Percentiles rank a stretch among this genome's conserved stretches.
Conservation (phyloP, 2,113 vertebrate species). For the Entelurus aequoreus region DNA sequence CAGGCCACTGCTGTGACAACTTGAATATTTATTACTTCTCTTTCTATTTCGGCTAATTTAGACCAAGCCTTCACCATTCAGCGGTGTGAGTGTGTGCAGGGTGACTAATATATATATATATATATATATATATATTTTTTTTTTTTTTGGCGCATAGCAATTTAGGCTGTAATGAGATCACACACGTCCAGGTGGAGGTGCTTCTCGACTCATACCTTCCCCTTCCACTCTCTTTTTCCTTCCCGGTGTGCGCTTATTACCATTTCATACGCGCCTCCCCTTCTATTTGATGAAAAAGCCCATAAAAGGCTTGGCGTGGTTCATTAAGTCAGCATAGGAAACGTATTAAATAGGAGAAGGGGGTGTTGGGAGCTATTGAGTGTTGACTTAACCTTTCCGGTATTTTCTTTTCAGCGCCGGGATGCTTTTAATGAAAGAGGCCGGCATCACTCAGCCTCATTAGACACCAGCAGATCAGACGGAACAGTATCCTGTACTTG, state of each 20-base stretch:
- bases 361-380: conserved; percentile 82
- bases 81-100: conserved; percentile 31
- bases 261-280: conserved; percentile 80
- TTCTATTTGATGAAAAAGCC: conserved; percentile 86
- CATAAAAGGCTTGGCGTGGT: conserved; percentile 95
- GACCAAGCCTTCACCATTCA: conserved; percentile 74
- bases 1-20: conserved; percentile 57
- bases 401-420: conserved; percentile 52
- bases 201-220: conserved; percentile 43
- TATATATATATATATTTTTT: conserved; percentile 25
- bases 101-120: too few species aligned
- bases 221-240: conserved; percentile 55
- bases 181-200: conserved; percentile 85
- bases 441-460: conserved; percentile 44
- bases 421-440: conserved; percentile 54
- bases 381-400: conserved; percentile 98
- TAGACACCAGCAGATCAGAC: conserved; percentile 39
- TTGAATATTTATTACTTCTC: conserved; percentile 82
- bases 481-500: conserved; percentile 28
- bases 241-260: conserved; percentile 86
- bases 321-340: conserved; percentile 99
- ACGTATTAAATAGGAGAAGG: conserved; percentile 97
- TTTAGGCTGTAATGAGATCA: conserved; percentile 95
- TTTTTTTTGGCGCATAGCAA: conserved; percentile 95
- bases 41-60: conserved; percentile 87